Evolutionary conservation across 2,113 vertebrate genomes (phyloP).

Genomic region (Oenanthe oenanthe): DNA sequence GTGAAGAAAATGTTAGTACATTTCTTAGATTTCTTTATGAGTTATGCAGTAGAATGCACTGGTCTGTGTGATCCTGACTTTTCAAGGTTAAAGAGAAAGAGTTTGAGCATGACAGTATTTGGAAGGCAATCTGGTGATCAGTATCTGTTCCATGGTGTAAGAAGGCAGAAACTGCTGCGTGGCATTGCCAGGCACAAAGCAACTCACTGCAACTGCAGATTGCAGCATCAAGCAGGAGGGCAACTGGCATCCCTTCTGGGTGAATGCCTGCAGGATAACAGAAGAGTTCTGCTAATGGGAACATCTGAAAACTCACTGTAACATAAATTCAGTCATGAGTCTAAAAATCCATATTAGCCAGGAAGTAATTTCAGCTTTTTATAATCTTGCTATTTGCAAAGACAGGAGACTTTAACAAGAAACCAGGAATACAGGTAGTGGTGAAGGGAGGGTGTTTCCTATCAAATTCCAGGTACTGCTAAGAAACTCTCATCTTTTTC

Average conservation of each 20-base stretch:
- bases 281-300: neutral
- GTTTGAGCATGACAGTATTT: neutral
- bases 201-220: neutral
- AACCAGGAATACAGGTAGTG: neutral
- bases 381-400: neutral
- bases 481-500: neutral
- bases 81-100: constrained; percentile 14
- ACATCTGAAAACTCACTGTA: neutral
- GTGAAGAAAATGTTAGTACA: neutral
- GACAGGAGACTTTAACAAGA: neutral
- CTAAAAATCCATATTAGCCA: neutral
- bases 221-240: neutral
- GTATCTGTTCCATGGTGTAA: neutral
- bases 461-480: neutral
- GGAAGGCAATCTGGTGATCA: neutral
- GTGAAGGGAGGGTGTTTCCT: neutral
- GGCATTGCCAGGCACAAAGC: neutral
- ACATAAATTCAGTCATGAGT: neutral
- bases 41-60: neutral
- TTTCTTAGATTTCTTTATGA: neutral
- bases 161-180: neutral
- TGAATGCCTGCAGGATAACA: neutral
- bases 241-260: neutral
- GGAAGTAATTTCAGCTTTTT: neutral
- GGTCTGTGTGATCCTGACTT: neutral